Conservation (phyloP, 2,888 invertebrate genomes). For the Noctua pronuba region DNA sequence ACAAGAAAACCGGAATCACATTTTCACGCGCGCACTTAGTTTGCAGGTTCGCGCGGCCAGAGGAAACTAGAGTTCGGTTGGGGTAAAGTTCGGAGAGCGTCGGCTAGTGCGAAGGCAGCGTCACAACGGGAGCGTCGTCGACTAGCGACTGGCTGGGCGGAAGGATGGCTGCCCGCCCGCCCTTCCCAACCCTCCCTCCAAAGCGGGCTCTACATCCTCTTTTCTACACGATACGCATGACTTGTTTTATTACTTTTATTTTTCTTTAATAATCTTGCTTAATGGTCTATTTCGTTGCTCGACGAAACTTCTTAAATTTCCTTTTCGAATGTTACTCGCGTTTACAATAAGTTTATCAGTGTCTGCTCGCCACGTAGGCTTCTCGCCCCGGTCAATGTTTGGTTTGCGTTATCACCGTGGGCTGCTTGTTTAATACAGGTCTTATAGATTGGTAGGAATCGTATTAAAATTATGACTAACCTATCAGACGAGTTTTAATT, state of each 20-base stretch:
- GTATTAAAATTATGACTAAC: not conserved
- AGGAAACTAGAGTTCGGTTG: slow-evolving; percentile 55
- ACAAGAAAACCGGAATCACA: slow-evolving; percentile 66
- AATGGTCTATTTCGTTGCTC: slow-evolving; percentile 85
- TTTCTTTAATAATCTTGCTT: slow-evolving; percentile 88
- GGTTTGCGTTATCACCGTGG: slow-evolving; percentile 23
- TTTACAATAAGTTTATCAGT: slow-evolving; percentile 72
- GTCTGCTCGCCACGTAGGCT: slow-evolving; percentile 58
- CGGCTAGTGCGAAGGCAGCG: slow-evolving; percentile 55
- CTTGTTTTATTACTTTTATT: slow-evolving; percentile 88
- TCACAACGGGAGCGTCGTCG: slow-evolving; percentile 72
- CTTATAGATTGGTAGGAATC: not conserved
- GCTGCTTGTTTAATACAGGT: slow-evolving; percentile 25
- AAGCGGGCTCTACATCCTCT: slow-evolving; percentile 73
- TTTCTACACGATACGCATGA: slow-evolving; percentile 83
- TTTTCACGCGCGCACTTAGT: slow-evolving; percentile 66
- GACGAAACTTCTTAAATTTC: slow-evolving; percentile 83
- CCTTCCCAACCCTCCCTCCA: slow-evolving; percentile 77
- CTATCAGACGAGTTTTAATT: not conserved
- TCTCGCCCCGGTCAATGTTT: slow-evolving; percentile 28
- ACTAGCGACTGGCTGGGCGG: slow-evolving; percentile 77
- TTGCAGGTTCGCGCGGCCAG: slow-evolving; percentile 58
- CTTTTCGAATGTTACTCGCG: slow-evolving; percentile 74
- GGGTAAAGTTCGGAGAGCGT: slow-evolving; percentile 67
- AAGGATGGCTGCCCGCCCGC: slow-evolving; percentile 72